A percentile compares a stretch with the other conserved stretches of the same genome.
phyloP scores from a whole-genome alignment of 2,113 vertebrate genomes.

The Mionectes macconnelli region DNA sequence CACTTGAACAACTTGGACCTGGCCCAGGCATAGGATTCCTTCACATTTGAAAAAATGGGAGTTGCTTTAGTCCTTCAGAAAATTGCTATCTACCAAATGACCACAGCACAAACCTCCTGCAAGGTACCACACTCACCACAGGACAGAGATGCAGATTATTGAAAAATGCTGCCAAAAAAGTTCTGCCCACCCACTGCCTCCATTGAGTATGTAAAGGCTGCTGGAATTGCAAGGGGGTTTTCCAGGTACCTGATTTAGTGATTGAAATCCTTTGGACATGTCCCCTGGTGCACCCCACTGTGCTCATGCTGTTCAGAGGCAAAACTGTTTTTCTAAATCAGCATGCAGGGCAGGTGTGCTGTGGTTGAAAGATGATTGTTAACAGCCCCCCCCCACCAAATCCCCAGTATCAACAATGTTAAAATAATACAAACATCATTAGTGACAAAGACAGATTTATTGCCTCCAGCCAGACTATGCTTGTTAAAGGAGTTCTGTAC shows the following conservation, averaged over 20 bases:
- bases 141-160: not conserved
- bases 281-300: not conserved
- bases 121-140: not conserved
- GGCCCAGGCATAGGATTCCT: not conserved
- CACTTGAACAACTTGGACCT: not conserved
- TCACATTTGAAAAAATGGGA: not conserved
- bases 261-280: not conserved
- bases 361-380: not conserved
- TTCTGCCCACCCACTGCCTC: accelerated
- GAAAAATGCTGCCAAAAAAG: not conserved
- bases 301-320: not conserved
- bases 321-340: not conserved
- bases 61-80: not conserved
- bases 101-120: not conserved
- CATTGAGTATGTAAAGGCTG: not conserved
- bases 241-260: not conserved
- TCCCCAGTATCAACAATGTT: not conserved
- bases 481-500: constrained; percentile 38
- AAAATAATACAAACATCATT: constrained; percentile 61
- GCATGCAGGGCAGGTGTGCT: not conserved
- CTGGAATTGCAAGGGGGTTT: not conserved
- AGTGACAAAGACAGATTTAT: constrained; percentile 60
- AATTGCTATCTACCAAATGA: not conserved
- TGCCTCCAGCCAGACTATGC: constrained; percentile 39
- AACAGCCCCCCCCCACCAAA: not conserved